Evolutionary conservation across 2,888 invertebrate species (phyloP), one percentile per base, ranked within the genome.

Genomic region (Oligia fasciuncula): DNA sequence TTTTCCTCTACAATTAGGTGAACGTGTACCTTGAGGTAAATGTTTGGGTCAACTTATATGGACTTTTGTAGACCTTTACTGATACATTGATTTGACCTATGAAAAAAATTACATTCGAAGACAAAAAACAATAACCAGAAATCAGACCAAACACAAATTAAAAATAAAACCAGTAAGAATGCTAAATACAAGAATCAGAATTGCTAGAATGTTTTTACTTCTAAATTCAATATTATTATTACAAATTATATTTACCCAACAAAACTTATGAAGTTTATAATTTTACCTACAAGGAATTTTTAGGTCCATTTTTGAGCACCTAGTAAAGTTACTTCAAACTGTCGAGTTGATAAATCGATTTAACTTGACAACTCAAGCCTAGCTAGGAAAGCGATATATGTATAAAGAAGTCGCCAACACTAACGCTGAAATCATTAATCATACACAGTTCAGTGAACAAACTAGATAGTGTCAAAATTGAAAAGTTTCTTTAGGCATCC

Each of bases 291-390:
- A 46, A 62, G 14, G 4, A 57, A n/a, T 69, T 43, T 57, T 40
- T 19, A 4, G 8, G 11, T 17, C 3, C 2, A 40, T 40, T 62
- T 68, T 73, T 68, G 14, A 19, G 13, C 19, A 3, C 9, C 9
- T 40, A 2, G 40, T 65, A 63, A 65, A 19, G 17, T 40, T 63
- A 23, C 23, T 69, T 81, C 19, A 73, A 81, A 69, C 14, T 40
- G n/a, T 68, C 9, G 46, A 69, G n/a, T 83, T 81, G 85, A 83
- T 85, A 73, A 85, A 81, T 85, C 46, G 63, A 65, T 76, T 46
- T n/a, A 4, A 43, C 65, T 60, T 72, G 72, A 57, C 51, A 73
- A n/a, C 60, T 54, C 46, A 49, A 83, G 67, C 67, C 62, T 79
- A 57, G 54, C 43, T 65, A 29, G 29, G 19, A 29, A 76, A 83